Evolutionary conservation across 2,113 vertebrate species (phyloP), one percentile per base, ranked within the genome.

Genomic region (Rafetus swinhoei): DNA sequence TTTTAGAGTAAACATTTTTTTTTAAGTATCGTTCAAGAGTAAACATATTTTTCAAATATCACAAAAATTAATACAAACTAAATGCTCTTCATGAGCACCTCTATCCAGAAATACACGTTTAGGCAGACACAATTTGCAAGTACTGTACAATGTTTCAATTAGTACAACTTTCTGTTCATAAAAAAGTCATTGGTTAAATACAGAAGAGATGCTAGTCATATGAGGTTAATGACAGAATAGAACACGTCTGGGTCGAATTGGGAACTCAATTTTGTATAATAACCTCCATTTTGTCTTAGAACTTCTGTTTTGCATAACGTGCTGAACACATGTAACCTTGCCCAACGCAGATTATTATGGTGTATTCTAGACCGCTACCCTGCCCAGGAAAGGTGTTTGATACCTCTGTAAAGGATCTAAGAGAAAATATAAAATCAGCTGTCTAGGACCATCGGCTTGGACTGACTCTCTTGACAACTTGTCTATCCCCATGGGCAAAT

Each of bases 361-460:
- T 35, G 4, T 3, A 3, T n/a, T 65, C 27, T 84, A 91, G 86
- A 21, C n/a, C 74, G 27, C 16, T 79, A 10, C 39, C 45, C 55
- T 54, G 60, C 5, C 18, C 39, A 52, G 53, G 72, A 50, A 12
- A 76, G 35, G 24, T 90, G 3, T 55, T 11, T 14, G 39, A 72
- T 6, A 85, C 8, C 24, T 83, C 69, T 65, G 0, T 0, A 2
- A 74, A 85, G 45, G 35, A 79, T 39, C 35, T 7, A 50, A 45
- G 56, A 22, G 77, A 72, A 29, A 79, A 24, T 19, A 55, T 21
- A 52, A 16, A 24, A 4, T 1, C 0, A 85, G 24, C 0, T 2
- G n/a, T 25, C 22, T 15, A 87, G 25, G 14, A 39, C 6, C 54
- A 32, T 32, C 54, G 10, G 19, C 57, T 4, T 15, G 15, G 9